Base-by-base conservation (phyloP, 2,888 invertebrate genomes). In the Lepidochrysops patricia region DNA sequence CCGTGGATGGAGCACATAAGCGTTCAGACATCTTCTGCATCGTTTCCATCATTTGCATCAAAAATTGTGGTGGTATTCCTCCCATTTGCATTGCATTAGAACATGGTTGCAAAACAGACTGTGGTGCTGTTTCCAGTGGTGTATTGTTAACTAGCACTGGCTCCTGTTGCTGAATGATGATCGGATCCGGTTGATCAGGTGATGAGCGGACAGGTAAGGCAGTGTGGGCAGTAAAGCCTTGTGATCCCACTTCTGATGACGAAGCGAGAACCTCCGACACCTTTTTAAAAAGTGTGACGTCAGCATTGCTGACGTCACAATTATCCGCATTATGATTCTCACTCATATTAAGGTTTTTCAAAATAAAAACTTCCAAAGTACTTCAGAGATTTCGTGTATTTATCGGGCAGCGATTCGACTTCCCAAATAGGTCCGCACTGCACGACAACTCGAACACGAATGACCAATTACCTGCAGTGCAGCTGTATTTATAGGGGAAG, bases 11-110 rank as follows among this genome's bases (percentile, higher is more conserved):
- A 1, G 15, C 4, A 2, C 23, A 5, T 7, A 71, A 12, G 1
- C 68, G 67, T 6, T 72, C 70, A 0, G 66, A 64, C 66, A 72
- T 64, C 4, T 63, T 60, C 48, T 69, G 60, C 69, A 72, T 70
- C 63, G 66, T 66, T 25, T 66, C 37, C 68, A 70, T 57, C 68
- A 70, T 69, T 37, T 69, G 67, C 7, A 61, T 54, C n/a, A 66
- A 58, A 52, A 68, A 63, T 54, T 67, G 60, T 7, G 67, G 32
- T 26, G 68, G 63, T 13, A 65, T 43, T 12, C 59, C 62, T 12
- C 6, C 35, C n/a, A 12, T 35, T n/a, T 4, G 12, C 12, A n/a
- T 35, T 35, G 35, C 35, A 4, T 2, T 12, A 4, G 12, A 12
- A 12, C 12, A 2, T n/a, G 35, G n/a, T n/a, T n/a, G n/a, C n/a